Evolutionary conservation across 1,140 invertebrate species (phyloP).

Genomic region (Sycophila sp.): DNA sequence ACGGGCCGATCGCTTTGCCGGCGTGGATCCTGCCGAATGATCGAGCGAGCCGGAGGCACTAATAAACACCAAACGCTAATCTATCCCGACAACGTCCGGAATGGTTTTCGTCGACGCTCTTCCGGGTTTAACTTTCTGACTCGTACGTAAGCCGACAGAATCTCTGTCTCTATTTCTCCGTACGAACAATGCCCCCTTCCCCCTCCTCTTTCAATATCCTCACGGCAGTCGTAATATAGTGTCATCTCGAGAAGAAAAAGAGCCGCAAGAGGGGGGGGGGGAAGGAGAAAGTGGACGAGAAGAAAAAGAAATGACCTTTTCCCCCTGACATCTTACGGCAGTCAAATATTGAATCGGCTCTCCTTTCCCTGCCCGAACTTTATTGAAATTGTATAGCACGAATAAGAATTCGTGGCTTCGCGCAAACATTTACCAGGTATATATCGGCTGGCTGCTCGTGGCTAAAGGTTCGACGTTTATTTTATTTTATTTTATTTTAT

Average conservation of each 20-base stretch:
- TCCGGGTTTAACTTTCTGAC: constrained; percentile 3
- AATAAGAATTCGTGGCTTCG: background rate
- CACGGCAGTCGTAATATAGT: too few relatives aligned
- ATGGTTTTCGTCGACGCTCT: background rate
- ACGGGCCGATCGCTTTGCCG: background rate
- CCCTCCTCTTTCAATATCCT: too few relatives aligned
- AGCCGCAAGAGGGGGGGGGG: background rate
- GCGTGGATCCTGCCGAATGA: background rate
- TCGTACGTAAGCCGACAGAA: background rate
- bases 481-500: too few relatives aligned
- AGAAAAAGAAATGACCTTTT: background rate
- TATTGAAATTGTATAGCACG: too few relatives aligned
- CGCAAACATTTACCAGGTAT: background rate
- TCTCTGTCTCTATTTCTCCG: too few relatives aligned
- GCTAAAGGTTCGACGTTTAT: too few relatives aligned
- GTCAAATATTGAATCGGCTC: background rate
- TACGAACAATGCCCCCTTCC: too few relatives aligned
- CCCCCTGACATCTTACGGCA: background rate
- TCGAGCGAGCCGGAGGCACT: background rate
- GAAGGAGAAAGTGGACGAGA: background rate
- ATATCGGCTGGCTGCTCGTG: too few relatives aligned
- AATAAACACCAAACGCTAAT: constrained; percentile 7
- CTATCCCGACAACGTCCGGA: background rate
- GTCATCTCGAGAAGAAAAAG: background rate
- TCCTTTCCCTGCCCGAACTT: background rate